phyloP scores from a whole-genome alignment of 2,797 vertebrate species.

The Muscicapa comitata region DNA sequence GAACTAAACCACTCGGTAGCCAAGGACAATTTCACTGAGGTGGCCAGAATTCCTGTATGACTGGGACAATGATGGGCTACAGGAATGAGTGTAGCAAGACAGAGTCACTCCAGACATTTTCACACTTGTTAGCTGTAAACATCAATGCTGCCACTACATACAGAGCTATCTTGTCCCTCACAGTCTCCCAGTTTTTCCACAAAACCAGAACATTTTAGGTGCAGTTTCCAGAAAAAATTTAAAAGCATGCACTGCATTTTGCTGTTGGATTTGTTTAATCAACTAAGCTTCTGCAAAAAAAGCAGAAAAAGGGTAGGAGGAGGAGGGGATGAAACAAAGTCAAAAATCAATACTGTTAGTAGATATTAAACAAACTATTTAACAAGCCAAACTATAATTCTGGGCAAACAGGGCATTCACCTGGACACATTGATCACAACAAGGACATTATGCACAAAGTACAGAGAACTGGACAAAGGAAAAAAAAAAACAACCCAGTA shows the following conservation, averaged over 20 bases:
- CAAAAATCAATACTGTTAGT: conserved; percentile 47
- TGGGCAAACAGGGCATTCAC: conserved; percentile 60
- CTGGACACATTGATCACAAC: conserved; percentile 21
- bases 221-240: background rate
- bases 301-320: background rate
- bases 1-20: background rate
- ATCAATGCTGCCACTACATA: background rate
- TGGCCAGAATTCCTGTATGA: background rate
- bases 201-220: background rate
- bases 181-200: background rate
- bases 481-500: background rate
- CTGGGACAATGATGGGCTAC: background rate
- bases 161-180: background rate
- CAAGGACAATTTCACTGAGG: background rate
- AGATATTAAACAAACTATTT: conserved; percentile 54
- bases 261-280: background rate
- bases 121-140: background rate
- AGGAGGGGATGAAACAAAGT: background rate
- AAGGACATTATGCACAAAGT: conserved; percentile 56
- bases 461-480: background rate
- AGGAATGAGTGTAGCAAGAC: background rate
- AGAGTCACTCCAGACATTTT: background rate
- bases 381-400: conserved; percentile 30
- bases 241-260: background rate
- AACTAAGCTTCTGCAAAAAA: conserved; percentile 7